Conservation (phyloP, 2,797 vertebrate species). For the Setipinna tenuifilis region DNA sequence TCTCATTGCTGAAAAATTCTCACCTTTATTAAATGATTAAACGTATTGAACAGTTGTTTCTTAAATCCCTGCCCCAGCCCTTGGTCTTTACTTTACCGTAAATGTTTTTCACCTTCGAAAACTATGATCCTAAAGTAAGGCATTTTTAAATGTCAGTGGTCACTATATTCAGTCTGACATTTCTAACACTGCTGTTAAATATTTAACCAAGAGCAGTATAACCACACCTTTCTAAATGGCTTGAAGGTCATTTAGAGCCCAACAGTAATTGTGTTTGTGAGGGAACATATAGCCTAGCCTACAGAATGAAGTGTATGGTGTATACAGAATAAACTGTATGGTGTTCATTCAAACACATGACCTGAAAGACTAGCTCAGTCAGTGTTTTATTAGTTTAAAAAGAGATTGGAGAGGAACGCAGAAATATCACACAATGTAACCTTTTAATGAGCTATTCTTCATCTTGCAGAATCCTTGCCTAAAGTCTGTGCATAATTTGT, state of each 20-base stretch:
- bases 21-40: too few relatives aligned
- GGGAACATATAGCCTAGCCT: not conserved
- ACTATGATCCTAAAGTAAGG: not conserved
- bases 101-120: not conserved
- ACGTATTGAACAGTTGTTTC: not conserved
- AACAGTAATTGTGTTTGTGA: not conserved
- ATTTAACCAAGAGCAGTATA: conserved; percentile 35
- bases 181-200: conserved; percentile 40
- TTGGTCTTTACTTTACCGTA: not conserved
- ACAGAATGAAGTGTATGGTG: not conserved
- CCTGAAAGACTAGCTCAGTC: too few relatives aligned
- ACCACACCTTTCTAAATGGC: not conserved
- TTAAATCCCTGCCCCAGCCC: not conserved
- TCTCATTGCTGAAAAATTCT: not conserved
- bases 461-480: not conserved
- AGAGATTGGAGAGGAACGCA: too few relatives aligned
- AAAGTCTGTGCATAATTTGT: not conserved
- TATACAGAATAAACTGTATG: too few relatives aligned
- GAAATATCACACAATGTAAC: not conserved
- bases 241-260: not conserved
- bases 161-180: conserved; percentile 41
- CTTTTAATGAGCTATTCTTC: not conserved
- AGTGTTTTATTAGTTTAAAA: too few relatives aligned
- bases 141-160: conserved; percentile 21
- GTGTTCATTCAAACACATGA: too few relatives aligned